A percentile compares a stretch with the other conserved stretches of the same genome.
Evolutionary conservation across 2,888 invertebrate species (phyloP).

Genomic region (Scaptomyza caliginosa): DNA sequence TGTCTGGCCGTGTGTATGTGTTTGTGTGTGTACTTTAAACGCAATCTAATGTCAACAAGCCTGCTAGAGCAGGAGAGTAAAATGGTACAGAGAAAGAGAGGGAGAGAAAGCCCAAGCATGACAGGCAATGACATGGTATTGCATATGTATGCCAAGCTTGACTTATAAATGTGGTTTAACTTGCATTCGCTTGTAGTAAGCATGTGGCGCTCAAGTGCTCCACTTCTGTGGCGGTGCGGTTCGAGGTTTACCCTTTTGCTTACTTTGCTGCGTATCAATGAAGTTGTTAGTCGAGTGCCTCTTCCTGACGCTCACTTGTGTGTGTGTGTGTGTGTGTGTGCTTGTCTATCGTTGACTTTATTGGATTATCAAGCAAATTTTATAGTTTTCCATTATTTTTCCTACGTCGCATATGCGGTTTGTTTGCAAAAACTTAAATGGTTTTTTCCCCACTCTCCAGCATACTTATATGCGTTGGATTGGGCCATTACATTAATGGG

Average conservation of each 20-base stretch:
- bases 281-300: conserved; percentile 71
- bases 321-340: conserved; percentile 4
- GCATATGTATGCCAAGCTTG: conserved; percentile 53
- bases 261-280: conserved; percentile 61
- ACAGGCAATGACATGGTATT: conserved; percentile 25
- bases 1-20: conserved; percentile 6
- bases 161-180: conserved; percentile 76
- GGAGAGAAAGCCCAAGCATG: conserved; percentile 9
- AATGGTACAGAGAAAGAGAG: conserved; percentile 19
- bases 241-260: conserved; percentile 23
- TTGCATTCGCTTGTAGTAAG: conserved; percentile 69
- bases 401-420: conserved; percentile 50
- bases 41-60: conserved; percentile 74
- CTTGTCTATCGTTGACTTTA: conserved; percentile 60
- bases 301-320: conserved; percentile 34
- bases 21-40: conserved; percentile 67
- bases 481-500: conserved; percentile 18
- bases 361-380: conserved; percentile 78
- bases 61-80: conserved; percentile 23
- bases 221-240: conserved; percentile 19
- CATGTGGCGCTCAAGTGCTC: conserved; percentile 44
- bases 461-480: conserved; percentile 40
- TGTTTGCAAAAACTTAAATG: conserved; percentile 44
- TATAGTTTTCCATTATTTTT: conserved; percentile 55
- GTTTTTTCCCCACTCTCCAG: conserved; percentile 21